Percentiles rank a stretch among this genome's conserved stretches.
Evolutionary conservation across 2,797 vertebrate genomes (phyloP).

Genomic region (Sylvilagus floridanus): DNA sequence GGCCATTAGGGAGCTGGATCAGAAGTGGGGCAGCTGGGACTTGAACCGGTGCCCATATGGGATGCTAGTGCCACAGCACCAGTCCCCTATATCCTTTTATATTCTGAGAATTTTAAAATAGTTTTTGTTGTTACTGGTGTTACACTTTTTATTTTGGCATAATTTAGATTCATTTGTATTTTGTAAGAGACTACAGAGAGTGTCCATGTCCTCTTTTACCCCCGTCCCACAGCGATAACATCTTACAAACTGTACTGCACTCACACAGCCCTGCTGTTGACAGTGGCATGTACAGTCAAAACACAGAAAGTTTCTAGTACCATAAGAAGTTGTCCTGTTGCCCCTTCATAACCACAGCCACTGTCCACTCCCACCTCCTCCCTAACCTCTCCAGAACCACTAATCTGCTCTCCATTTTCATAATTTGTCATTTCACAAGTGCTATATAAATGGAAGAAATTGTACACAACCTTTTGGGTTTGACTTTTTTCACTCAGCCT

Average conservation of each 20-base stretch:
- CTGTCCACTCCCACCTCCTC: background rate
- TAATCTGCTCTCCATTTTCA: background rate
- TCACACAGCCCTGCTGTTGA: background rate
- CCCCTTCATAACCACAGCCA: background rate
- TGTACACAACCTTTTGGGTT: background rate
- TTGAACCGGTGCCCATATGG: no score
- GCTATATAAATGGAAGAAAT: background rate
- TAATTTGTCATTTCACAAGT: slow-evolving; percentile 32
- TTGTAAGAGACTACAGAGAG: slow-evolving; percentile 39
- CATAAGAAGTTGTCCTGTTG: background rate
- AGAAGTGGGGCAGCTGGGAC: no score
- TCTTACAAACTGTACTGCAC: background rate
- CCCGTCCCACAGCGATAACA: background rate
- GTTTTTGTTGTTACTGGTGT: slow-evolving; percentile 22
- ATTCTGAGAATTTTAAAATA: slow-evolving; percentile 40
- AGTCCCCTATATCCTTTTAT: background rate
- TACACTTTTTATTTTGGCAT: slow-evolving; percentile 64
- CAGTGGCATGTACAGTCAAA: background rate
- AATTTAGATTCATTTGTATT: slow-evolving; percentile 21
- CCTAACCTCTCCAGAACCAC: background rate
- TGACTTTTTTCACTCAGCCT: background rate
- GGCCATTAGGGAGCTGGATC: no score
- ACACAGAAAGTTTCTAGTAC: background rate
- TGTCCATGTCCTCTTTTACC: background rate
- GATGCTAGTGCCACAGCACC: no score